Base-by-base conservation (phyloP, 2,113 vertebrate genomes). In the Trochalopteron elliotii region DNA sequence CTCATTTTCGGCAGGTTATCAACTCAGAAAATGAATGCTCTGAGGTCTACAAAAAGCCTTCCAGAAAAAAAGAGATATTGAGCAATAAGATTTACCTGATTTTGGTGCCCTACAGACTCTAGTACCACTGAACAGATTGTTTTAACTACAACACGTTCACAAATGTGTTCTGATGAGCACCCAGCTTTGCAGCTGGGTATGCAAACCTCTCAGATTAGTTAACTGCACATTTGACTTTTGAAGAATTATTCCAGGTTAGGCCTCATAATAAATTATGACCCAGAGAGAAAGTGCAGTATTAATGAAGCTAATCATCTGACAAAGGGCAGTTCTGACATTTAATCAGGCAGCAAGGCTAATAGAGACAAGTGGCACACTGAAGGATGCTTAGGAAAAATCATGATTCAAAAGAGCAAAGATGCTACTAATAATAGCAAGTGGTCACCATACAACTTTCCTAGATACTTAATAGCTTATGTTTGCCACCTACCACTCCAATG, bases 241-340 rank as follows among this genome's bases (percentile, higher is more conserved):
- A 92, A 81, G 35, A 47, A 86, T 57, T 67, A 77, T 70, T 93
- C 55, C 57, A 90, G 56, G 31, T 79, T 39, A 89, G n/a, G 94
- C 60, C 57, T 93, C n/a, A 64, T 30, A 81, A 68, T 87, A 94
- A 97, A 94, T 95, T 80, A 92, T 57, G 67, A 39, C 52, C 69
- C 78, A 59, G 53, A 96, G 77, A 84, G 63, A 63, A 95, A 94
- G 55, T 77, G 20, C 35, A 35, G 33, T 83, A 57, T 61, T 93
- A 93, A 87, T 59, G 45, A 68, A 96, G 42, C 57, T 96, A 95
- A 96, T 96, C 79, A 97, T 72, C 86, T 85, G 86, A 84, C 53
- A 88, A 79, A 74, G 92, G 72, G 87, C 49, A 88, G 27, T 90
- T 94, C 49, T 84, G 79, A 91, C 87, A 96, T 64, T 94, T 96